phyloP scores from a whole-genome alignment of 1,140 invertebrate species.

The Drosophila athabasca region DNA sequence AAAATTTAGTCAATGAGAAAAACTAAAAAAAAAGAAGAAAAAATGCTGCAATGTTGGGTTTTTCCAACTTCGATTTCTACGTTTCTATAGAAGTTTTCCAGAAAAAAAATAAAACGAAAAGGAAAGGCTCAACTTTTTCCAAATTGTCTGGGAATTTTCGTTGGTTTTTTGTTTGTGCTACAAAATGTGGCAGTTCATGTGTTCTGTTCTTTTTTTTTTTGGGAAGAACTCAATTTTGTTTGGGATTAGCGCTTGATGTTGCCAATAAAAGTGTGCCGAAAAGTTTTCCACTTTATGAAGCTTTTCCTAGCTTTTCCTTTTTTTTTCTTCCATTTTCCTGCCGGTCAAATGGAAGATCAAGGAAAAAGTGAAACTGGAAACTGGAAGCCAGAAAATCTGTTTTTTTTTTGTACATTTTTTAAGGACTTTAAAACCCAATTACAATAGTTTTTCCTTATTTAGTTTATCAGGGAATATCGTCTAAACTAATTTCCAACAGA shows the following conservation, averaged over 20 bases:
- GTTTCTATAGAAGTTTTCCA: conserved; percentile 28
- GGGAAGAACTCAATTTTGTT: conserved; percentile 67
- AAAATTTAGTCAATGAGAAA: conserved; percentile 54
- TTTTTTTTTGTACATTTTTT: neutral
- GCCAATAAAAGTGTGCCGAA: conserved; percentile 54
- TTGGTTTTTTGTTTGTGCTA: conserved; percentile 18
- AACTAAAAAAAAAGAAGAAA: conserved; percentile 12
- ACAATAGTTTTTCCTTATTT: neutral
- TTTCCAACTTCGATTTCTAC: conserved; percentile 39
- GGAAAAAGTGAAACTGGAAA: too few relatives aligned
- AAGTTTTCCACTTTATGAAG: conserved; percentile 45
- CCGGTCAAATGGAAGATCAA: conserved; percentile 9
- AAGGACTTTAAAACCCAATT: neutral
- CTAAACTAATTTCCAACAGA: conserved; percentile 71
- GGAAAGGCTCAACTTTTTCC: conserved; percentile 19
- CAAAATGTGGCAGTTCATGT: neutral
- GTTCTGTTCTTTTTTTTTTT: conserved; percentile 34
- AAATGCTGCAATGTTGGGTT: conserved; percentile 55
- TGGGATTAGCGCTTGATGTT: conserved; percentile 71
- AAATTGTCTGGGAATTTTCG: too few relatives aligned
- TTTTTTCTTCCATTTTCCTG: too few relatives aligned
- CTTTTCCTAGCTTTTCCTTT: conserved; percentile 28
- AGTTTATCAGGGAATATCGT: conserved; percentile 20
- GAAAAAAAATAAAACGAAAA: conserved; percentile 4
- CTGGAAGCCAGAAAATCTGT: too few relatives aligned